A percentile compares a stretch with the other conserved stretches of the same genome.
These are phyloP conservation scores for Bombus ignitus DNA, from an alignment of 1,140 invertebrate species.

Conservation along the genomic window DNA sequence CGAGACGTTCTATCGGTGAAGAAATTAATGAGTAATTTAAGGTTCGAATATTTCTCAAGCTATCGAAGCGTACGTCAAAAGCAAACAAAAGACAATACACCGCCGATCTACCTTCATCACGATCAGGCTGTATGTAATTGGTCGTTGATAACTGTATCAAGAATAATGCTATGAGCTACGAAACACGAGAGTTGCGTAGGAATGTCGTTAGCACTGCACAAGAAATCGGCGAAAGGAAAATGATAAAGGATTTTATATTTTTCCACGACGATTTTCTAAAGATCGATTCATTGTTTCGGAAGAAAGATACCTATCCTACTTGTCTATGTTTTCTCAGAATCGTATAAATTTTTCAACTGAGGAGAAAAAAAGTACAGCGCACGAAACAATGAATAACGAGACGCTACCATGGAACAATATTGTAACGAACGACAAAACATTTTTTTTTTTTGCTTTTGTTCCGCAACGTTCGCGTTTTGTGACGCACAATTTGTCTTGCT, in stretches of 20 bases:
- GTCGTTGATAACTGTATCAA: background rate
- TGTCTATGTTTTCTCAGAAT: background rate
- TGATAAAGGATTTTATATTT: background rate
- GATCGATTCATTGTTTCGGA: background rate
- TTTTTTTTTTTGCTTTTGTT: background rate
- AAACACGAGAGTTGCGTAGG: background rate
- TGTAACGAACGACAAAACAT: background rate
- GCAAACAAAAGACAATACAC: background rate
- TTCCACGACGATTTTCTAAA: background rate
- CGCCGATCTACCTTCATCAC: background rate
- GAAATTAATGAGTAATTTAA: background rate
- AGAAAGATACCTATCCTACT: no score
- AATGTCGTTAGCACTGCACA: background rate
- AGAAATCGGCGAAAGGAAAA: background rate
- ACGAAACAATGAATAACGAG: background rate
- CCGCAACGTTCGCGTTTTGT: background rate
- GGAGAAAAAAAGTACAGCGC: background rate
- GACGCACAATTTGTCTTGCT: constrained; percentile 34
- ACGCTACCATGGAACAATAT: background rate
- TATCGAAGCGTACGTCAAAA: background rate
- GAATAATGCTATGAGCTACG: background rate
- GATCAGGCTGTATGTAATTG: background rate
- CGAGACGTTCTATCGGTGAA: background rate
- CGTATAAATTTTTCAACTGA: background rate
- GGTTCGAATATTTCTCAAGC: background rate